Evolutionary conservation across 2,888 invertebrate genomes (phyloP), one percentile per base, ranked within the genome.

Genomic region (Macropis europaea): DNA sequence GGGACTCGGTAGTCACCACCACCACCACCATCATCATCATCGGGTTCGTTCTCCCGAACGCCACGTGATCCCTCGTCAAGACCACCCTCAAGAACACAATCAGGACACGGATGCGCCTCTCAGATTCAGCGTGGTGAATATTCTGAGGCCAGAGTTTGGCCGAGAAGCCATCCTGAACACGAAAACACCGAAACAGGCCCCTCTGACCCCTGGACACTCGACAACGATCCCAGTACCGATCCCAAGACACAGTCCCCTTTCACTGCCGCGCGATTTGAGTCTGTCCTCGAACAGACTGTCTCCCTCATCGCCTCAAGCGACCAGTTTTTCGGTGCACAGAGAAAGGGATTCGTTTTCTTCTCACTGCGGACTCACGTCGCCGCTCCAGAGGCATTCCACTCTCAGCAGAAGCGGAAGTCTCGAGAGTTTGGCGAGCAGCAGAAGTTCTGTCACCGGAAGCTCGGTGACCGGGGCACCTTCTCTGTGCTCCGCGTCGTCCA

Each of bases 121-220:
- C 28, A 94, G 95, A 81, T 97, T 96, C 91, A 96, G 96, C 85
- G 96, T 97, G 87, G 95, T 95, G 84, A 96, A 97, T 89, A 97
- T 97, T 71, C 90, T 97, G 22, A 94, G 95, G 84, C 96, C 96
- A 0, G 96, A 97, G 87, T 97, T 97, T 79, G 96, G 97, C 0
- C 91, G 94, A 28, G 94, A 95, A 83, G 95, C 95, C 9, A 90
- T 95, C 59, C 91, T 92, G 50, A 94, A 93, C 69, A 91, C 93
- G 62, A 94, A 93, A 82, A 86, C 85, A 32, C 83, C 78, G 11
- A 84, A 81, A 59, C 82, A 74, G 28, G 82, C 71, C 82, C 66
- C 86, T 81, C 63, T 89, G 19, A 59, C 73, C 43, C 43, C 47
- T 30, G 64, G 71, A 40, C 75, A 77, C 53, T 54, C 84, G 6